Percentiles rank a stretch among this genome's conserved stretches.
Evolutionary conservation across 2,888 invertebrate genomes (phyloP).

Genomic region (Stenoptilia bipunctidactyla): DNA sequence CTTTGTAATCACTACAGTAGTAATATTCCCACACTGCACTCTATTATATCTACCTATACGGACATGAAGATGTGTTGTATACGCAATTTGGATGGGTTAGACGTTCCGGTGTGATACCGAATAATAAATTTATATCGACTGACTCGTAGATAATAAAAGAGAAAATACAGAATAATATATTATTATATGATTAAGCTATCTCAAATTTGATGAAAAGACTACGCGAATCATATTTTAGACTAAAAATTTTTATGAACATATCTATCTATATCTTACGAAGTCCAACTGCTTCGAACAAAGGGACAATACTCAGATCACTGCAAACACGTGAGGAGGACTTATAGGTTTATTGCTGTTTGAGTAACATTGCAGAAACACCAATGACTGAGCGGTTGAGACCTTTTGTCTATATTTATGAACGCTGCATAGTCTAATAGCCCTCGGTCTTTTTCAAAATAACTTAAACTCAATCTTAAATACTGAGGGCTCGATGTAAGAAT

Average conservation of each 20-base stretch:
- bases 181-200: conserved; percentile 62
- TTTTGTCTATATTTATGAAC: not conserved
- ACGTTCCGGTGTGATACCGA: not conserved
- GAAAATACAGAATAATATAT: conserved; percentile 48
- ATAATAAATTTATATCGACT: conserved; percentile 51
- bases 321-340: not conserved
- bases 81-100: not conserved
- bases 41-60: conserved; percentile 7
- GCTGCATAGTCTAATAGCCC: too few species aligned
- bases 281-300: conserved; percentile 48
- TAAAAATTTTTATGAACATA: conserved; percentile 65
- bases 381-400: not conserved
- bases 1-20: conserved; percentile 17
- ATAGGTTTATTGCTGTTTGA: not conserved
- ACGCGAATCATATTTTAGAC: conserved; percentile 52
- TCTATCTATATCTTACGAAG: conserved; percentile 52
- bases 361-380: not conserved
- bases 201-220: conserved; percentile 69
- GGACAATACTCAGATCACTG: conserved; percentile 52
- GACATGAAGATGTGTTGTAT: not conserved
- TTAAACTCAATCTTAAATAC: too few species aligned
- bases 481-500: too few species aligned
- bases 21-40: conserved; percentile 44
- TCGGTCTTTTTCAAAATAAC: too few species aligned
- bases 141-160: conserved; percentile 56